Base-by-base conservation (phyloP, 2,888 invertebrate species). In the Stenotaenia linearis region DNA sequence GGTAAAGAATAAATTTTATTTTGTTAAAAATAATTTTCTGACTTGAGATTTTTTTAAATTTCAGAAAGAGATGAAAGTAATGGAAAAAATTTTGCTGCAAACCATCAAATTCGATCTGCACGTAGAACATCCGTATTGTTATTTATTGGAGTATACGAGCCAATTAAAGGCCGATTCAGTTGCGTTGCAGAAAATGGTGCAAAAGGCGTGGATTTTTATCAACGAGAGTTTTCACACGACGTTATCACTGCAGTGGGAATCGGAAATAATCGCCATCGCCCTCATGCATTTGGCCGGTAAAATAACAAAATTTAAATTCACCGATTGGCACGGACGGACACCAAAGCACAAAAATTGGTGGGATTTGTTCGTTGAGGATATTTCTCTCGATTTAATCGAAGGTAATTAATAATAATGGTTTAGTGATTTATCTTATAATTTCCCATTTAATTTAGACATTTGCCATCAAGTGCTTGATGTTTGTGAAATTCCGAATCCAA, bases 151-250 rank as follows among this genome's bases (percentile, higher is more conserved):
- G 86, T 98, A 97, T 88, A 97, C 96, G 12, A 97, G 97, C 86
- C 93, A 94, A 85, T 88, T 97, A 79, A 96, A 95, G 88, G 95
- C 96, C 35, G 97, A 98, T 85, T 95, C 96, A 86, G 90, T 90
- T n/a, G 96, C 96, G 86, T 88, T 97, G 77, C 94, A 97, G 84
- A 96, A 96, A 87, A 95, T 98, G 93, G 96, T 98, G 0, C 98
- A 98, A 88, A 98, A 97, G 96, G 97, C 98, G 0, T 99, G 98
- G 98, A 98, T 98, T 5, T 99, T 99, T 87, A 96, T 98, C 0
- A 99, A 99, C 87, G 99, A 99, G 87, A 95, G 96, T 88, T 89
- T 98, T 82, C 97, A 97, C 85, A 99, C 99, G 3, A 98, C 97
- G 0, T 89, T 99, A 75, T 95, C 95, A 82, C 89, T 99, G 76